phyloP scores from a whole-genome alignment of 2,888 invertebrate genomes.

The Formica aserva region DNA sequence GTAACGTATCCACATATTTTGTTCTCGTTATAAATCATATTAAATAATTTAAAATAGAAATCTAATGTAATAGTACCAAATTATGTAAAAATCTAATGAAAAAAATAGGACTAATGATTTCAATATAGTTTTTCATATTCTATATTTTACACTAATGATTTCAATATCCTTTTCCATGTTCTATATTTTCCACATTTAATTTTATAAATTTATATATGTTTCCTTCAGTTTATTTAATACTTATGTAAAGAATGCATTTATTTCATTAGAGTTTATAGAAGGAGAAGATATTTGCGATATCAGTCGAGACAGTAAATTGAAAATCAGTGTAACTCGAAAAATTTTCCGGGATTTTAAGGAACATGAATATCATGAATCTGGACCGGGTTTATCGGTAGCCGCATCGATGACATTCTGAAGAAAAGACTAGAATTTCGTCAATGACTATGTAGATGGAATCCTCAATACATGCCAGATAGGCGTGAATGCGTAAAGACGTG shows the following conservation, averaged over 20 bases:
- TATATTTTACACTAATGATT: neutral
- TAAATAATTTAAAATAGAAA: constrained; percentile 19
- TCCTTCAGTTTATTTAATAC: neutral
- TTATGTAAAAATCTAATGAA: neutral
- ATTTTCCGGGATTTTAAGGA: neutral
- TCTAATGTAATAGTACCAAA: neutral
- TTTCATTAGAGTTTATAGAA: neutral
- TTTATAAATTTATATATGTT: neutral
- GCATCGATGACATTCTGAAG: neutral
- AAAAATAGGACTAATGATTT: neutral
- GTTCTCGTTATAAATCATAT: neutral
- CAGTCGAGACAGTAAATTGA: neutral
- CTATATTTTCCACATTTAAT: neutral
- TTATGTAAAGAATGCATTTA: neutral
- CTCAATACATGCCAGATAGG: constrained; percentile 54
- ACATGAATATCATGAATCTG: neutral
- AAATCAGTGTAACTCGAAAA: neutral
- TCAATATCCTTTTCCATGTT: neutral
- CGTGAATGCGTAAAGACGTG: constrained; percentile 54
- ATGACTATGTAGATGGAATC: constrained; percentile 36
- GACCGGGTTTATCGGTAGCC: neutral
- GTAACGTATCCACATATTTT: neutral
- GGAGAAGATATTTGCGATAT: neutral
- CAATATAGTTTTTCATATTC: neutral
- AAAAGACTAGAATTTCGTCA: constrained; percentile 10